Percentiles rank a stretch among this genome's conserved stretches.
phyloP scores from a whole-genome alignment of 2,888 invertebrate genomes.

The Drosophila neonasuta region DNA sequence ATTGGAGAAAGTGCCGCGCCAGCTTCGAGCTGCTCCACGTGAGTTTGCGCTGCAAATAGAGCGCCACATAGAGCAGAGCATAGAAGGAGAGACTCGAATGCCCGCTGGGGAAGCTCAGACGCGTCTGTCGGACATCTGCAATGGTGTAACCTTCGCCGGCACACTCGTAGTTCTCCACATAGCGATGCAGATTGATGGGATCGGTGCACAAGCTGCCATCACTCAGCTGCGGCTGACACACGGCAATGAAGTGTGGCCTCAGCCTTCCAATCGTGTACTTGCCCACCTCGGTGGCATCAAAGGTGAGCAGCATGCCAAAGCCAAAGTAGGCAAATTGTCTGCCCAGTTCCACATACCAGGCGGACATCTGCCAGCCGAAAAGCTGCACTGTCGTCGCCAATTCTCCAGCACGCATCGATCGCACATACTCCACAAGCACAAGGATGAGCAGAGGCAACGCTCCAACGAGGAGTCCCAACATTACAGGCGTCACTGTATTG shows the following conservation, averaged over 20 bases:
- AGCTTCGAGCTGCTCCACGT: slow-evolving; percentile 91
- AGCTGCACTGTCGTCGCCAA: slow-evolving; percentile 44
- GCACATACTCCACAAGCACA: slow-evolving; percentile 65
- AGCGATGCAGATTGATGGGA: slow-evolving; percentile 85
- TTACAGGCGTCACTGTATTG: slow-evolving; percentile 67
- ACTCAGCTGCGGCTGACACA: slow-evolving; percentile 89
- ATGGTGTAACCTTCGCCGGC: slow-evolving; percentile 82
- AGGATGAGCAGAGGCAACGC: slow-evolving; percentile 56
- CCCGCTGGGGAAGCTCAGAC: slow-evolving; percentile 94
- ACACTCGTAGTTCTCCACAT: slow-evolving; percentile 89
- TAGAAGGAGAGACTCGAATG: slow-evolving; percentile 94
- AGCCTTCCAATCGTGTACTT: slow-evolving; percentile 77
- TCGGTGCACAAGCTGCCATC: slow-evolving; percentile 84
- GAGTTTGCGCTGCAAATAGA: slow-evolving; percentile 93
- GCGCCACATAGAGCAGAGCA: slow-evolving; percentile 90
- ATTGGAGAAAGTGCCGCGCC: slow-evolving; percentile 90
- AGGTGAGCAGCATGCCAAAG: slow-evolving; percentile 70
- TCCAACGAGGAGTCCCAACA: slow-evolving; percentile 60
- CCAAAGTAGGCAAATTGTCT: slow-evolving; percentile 61
- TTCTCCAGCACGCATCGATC: slow-evolving; percentile 49
- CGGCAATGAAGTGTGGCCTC: slow-evolving; percentile 80
- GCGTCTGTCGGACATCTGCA: slow-evolving; percentile 87
- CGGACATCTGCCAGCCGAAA: slow-evolving; percentile 52
- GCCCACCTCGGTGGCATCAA: slow-evolving; percentile 78
- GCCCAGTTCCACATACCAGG: slow-evolving; percentile 61